Evolutionary conservation across 2,113 vertebrate genomes (phyloP).

Genomic region (Ophiodon elongatus): DNA sequence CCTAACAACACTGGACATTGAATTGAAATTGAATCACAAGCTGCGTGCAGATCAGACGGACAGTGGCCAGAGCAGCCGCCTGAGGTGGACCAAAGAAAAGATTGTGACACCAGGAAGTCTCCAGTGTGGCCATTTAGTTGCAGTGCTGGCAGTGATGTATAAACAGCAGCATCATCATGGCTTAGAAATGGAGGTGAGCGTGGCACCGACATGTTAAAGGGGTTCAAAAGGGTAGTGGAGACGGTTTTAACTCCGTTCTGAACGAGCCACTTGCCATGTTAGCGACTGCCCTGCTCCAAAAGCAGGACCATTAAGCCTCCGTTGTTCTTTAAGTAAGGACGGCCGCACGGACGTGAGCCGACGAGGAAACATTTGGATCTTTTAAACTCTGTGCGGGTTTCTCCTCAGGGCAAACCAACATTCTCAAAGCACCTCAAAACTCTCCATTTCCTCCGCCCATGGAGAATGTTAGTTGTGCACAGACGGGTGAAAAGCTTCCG

Average conservation of each 20-base stretch:
- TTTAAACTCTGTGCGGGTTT: no score
- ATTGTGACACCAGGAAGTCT: neutral
- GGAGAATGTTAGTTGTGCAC: no score
- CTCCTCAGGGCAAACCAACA: no score
- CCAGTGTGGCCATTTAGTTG: neutral
- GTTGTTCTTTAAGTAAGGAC: no score
- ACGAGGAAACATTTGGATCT: no score
- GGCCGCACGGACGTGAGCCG: no score
- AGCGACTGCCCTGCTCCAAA: neutral
- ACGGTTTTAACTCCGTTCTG: neutral
- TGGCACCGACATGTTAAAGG: neutral
- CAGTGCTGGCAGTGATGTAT: constrained; percentile 13
- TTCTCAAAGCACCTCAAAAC: no score
- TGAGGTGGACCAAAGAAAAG: neutral
- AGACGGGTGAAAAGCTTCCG: no score
- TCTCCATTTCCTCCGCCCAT: no score
- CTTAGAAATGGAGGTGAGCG: neutral
- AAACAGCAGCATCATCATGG: neutral
- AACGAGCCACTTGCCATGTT: constrained; percentile 6
- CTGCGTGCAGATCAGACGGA: neutral
- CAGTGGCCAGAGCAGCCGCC: neutral
- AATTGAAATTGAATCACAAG: neutral
- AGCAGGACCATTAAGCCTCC: neutral
- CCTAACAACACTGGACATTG: neutral
- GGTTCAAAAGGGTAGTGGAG: neutral